Percentiles rank a stretch among this genome's conserved stretches.
phyloP scores from a whole-genome alignment of 2,888 invertebrate species.

The Escarpia spicata region DNA sequence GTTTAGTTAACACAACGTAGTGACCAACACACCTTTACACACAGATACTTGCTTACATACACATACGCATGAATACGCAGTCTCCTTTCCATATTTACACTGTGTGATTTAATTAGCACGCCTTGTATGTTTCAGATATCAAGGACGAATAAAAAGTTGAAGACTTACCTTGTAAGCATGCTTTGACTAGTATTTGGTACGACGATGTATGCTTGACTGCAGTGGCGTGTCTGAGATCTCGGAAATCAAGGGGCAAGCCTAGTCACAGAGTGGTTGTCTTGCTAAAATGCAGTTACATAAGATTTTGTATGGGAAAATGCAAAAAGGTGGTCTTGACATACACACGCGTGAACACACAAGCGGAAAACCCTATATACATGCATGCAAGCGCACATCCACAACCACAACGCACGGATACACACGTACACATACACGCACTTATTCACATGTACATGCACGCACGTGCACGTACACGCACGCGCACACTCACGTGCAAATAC shows the following conservation, averaged over 20 bases:
- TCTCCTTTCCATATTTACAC: neutral
- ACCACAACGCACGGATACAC: too few relatives aligned
- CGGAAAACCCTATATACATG: too few relatives aligned
- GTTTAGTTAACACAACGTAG: neutral
- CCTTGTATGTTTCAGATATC: neutral
- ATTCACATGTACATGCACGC: neutral
- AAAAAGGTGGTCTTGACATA: neutral
- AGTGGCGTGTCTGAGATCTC: neutral
- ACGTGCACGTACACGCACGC: neutral
- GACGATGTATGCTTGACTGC: neutral
- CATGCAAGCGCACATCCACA: too few relatives aligned
- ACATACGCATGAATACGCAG: neutral
- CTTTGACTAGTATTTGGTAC: neutral
- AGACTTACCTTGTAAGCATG: neutral
- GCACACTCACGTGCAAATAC: too few relatives aligned
- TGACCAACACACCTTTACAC: neutral
- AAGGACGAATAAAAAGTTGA: neutral
- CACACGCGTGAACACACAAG: neutral
- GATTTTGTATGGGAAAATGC: neutral
- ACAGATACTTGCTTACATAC: neutral
- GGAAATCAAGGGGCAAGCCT: too few relatives aligned
- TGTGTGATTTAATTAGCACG: neutral
- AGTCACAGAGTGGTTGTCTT: too few relatives aligned
- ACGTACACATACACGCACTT: too few relatives aligned
- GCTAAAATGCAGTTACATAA: neutral